Percentiles rank a stretch among this genome's conserved stretches.
Evolutionary conservation across 2,797 vertebrate genomes (phyloP).

Genomic region (Acropternis orthonyx): DNA sequence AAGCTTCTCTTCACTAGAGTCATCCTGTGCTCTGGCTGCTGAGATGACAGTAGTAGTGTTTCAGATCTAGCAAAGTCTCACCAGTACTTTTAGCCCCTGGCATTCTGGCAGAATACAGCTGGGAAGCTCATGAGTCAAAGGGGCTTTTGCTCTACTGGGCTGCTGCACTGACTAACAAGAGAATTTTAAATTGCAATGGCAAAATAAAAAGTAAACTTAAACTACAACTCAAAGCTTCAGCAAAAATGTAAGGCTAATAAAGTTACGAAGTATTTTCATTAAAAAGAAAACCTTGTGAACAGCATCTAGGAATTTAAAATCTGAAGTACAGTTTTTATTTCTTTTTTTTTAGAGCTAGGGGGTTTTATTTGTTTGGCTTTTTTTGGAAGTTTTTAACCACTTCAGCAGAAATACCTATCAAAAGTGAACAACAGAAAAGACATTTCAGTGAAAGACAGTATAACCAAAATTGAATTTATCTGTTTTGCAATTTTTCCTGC

Average conservation of each 20-base stretch:
- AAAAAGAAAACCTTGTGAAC: background rate
- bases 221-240: background rate
- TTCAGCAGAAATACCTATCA: background rate
- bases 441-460: background rate
- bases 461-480: background rate
- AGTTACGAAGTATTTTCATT: background rate
- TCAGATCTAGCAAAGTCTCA: background rate
- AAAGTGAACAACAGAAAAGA: background rate
- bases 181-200: background rate
- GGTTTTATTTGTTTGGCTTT: background rate
- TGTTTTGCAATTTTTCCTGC: background rate
- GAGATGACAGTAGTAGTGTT: background rate
- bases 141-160: background rate
- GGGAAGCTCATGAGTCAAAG: background rate
- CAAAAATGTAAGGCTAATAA: background rate
- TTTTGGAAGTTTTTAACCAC: background rate
- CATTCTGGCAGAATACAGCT: background rate
- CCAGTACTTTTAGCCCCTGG: background rate
- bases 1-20: background rate
- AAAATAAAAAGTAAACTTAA: background rate
- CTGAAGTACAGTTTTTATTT: rapidly evolving
- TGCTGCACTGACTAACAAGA: background rate
- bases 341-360: background rate
- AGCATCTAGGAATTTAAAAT: background rate
- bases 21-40: background rate